Percentiles rank a stretch among this genome's conserved stretches.
phyloP scores from a whole-genome alignment of 2,797 vertebrate species.

The Cryptoprocta ferox region DNA sequence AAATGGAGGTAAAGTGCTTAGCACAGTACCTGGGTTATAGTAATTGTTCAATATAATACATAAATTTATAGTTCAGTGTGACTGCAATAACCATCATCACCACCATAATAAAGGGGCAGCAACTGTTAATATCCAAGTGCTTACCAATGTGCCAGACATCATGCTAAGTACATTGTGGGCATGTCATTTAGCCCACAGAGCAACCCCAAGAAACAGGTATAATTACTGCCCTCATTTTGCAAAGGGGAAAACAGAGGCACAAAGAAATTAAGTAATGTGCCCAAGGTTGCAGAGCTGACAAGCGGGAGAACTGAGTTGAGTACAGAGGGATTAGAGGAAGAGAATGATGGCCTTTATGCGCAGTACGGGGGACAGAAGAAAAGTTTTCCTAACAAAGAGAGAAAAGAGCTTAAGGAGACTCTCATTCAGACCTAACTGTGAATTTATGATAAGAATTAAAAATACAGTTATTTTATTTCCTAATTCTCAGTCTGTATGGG shows the following conservation, averaged over 20 bases:
- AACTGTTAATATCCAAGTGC: background rate
- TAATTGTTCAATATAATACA: background rate
- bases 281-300: background rate
- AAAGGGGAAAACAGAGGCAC: background rate
- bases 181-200: background rate
- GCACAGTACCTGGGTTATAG: background rate
- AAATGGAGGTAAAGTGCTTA: background rate
- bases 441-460: background rate
- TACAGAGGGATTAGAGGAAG: background rate
- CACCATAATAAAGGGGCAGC: background rate
- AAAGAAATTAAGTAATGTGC: background rate
- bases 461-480: slow-evolving; percentile 1
- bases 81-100: background rate
- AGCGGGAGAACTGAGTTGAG: background rate
- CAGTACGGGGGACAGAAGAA: background rate
- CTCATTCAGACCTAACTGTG: background rate
- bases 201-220: background rate
- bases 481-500: slow-evolving; percentile 3
- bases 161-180: background rate
- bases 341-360: background rate
- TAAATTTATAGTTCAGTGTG: background rate
- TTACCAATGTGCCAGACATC: background rate
- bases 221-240: background rate
- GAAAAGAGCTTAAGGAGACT: background rate
- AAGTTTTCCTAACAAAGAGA: slow-evolving; percentile 23